Base-by-base conservation (phyloP, 2,888 invertebrate genomes). In the Neoitamus cyanurus region DNA sequence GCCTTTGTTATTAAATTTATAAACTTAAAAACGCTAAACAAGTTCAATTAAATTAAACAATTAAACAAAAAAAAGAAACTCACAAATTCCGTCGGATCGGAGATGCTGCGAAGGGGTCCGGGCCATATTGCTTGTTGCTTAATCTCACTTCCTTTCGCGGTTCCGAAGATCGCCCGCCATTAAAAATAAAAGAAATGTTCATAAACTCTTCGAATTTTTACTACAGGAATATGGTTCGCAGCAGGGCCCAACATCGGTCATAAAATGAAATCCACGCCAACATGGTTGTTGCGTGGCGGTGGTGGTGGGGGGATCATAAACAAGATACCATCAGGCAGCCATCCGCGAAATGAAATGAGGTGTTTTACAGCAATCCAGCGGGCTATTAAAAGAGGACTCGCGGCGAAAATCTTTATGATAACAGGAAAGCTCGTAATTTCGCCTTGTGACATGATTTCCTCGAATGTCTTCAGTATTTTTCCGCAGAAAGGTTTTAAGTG, bases 311-410 rank as follows among this genome's bases (percentile, higher is more conserved):
- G 28, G 46, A 77, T 20, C 77, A 77, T 77, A 77, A 77, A 77
- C 77, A 77, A 77, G 77, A 46, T 42, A 46, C 48, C 80, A 80
- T 80, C 58, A 80, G 42, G 80, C 58, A 58, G 2, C 34, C 11
- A 58, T 34, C 48, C 34, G 58, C 30, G 20, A 80, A 31, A 80
- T 80, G 83, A 83, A 85, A 85, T 80, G 85, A 85, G 85, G 85
- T 85, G 85, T 85, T 85, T 85, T 85, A 85, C 85, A 85, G 72
- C 85, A 48, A 83, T 77, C 72, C 84, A 58, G 75, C 78, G 30
- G 34, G 83, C 77, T 85, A 85, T 80, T 80, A 80, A 80, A 68
- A 31, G 31, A 68, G 80, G 48, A 58, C 80, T 58, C 42, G 77
- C 77, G 77, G 77, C 77, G 9, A 46, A 46, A 77, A 77, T 77